Evolutionary conservation across 2,113 vertebrate species (phyloP).

Genomic region (Mirounga angustirostris): DNA sequence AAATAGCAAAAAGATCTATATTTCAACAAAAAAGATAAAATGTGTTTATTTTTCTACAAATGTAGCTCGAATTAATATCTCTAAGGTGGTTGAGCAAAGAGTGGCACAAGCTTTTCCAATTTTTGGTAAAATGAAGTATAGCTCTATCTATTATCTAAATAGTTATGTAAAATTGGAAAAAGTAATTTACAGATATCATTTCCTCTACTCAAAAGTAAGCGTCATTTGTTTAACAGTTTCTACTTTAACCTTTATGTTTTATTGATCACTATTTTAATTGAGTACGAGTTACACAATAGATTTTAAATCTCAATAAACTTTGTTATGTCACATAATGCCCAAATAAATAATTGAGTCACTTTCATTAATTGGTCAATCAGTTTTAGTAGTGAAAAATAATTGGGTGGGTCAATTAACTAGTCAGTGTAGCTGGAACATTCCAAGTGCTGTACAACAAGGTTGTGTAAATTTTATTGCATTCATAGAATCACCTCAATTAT

Average conservation of each 20-base stretch:
- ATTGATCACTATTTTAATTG: background rate
- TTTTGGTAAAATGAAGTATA: background rate
- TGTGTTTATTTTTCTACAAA: background rate
- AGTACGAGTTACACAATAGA: background rate
- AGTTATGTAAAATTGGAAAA: background rate
- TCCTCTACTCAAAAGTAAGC: background rate
- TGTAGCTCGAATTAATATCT: background rate
- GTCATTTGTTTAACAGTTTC: background rate
- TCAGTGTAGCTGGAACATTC: background rate
- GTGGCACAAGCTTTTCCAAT: background rate
- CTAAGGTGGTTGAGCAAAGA: background rate
- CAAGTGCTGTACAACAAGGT: background rate
- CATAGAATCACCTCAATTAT: background rate
- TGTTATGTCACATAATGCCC: background rate
- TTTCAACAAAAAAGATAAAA: background rate
- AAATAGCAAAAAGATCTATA: background rate
- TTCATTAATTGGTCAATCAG: background rate
- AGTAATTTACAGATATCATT: background rate
- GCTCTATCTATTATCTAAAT: background rate
- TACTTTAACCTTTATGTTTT: background rate
- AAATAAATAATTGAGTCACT: background rate
- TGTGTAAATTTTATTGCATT: background rate
- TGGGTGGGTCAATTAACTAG: background rate
- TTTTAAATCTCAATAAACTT: background rate
- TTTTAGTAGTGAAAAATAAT: slow-evolving; percentile 54